Evolutionary conservation across 2,888 invertebrate species (phyloP).

Genomic region (Rhaphigaster nebulosa): DNA sequence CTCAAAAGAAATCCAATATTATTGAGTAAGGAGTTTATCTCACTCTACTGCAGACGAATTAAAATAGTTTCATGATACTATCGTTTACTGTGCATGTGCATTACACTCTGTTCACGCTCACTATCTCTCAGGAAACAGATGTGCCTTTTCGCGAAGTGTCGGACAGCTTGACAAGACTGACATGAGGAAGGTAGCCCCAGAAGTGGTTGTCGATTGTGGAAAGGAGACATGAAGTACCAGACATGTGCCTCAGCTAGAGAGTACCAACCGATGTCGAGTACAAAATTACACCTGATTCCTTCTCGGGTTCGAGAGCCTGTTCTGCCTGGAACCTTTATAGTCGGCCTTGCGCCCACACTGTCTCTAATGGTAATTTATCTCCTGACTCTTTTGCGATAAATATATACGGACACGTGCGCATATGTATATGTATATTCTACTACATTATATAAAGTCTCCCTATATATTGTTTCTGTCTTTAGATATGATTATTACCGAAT

Average conservation of each 20-base stretch:
- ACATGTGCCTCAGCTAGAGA: not conserved
- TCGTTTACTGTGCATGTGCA: not conserved
- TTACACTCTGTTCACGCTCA: not conserved
- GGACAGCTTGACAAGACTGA: not conserved
- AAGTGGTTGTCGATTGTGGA: not conserved
- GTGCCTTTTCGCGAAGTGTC: not conserved
- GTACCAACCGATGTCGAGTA: constrained; percentile 24
- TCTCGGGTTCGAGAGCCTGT: constrained; percentile 39
- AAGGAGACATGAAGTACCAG: constrained; percentile 30
- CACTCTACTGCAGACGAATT: too few species aligned
- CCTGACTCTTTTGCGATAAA: constrained; percentile 22
- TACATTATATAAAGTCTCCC: not conserved
- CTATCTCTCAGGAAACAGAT: not conserved
- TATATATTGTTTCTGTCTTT: constrained; percentile 21
- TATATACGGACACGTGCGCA: constrained; percentile 12
- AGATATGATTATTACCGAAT: constrained; percentile 24
- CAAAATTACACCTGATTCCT: constrained; percentile 46
- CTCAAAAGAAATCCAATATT: too few species aligned
- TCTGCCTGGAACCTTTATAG: constrained; percentile 6
- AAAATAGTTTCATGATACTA: too few species aligned
- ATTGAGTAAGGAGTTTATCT: too few species aligned
- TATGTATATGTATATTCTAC: constrained; percentile 30
- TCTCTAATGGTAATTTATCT: constrained; percentile 29
- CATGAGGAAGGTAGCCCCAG: not conserved
- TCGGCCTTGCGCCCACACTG: constrained; percentile 49